phyloP scores from a whole-genome alignment of 2,888 invertebrate genomes.

The Plebejus melissa region DNA sequence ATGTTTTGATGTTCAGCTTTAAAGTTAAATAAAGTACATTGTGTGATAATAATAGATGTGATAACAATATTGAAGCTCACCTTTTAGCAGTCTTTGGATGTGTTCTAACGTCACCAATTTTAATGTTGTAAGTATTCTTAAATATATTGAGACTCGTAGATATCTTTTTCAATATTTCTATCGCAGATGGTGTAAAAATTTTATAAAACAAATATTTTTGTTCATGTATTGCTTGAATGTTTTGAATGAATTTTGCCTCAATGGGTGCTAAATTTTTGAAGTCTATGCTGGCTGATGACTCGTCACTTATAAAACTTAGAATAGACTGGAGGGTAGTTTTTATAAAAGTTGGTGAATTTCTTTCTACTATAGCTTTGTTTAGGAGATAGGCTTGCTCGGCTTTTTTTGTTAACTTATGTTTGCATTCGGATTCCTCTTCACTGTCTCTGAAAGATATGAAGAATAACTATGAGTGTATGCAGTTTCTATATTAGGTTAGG shows the following conservation, averaged over 20 bases:
- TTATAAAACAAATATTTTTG: slow-evolving; percentile 30
- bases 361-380: slow-evolving; percentile 33
- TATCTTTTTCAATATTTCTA: slow-evolving; percentile 34
- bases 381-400: slow-evolving; percentile 29
- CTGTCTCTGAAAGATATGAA: slow-evolving; percentile 16
- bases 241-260: slow-evolving; percentile 37
- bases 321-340: slow-evolving; percentile 36
- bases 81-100: slow-evolving; percentile 31
- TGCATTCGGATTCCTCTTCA: slow-evolving; percentile 14
- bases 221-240: slow-evolving; percentile 33
- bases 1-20: too few relatives aligned
- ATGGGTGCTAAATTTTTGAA: slow-evolving; percentile 37
- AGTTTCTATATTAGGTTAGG: not conserved
- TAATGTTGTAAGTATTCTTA: slow-evolving; percentile 31
- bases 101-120: slow-evolving; percentile 30
- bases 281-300: slow-evolving; percentile 36
- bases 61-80: slow-evolving; percentile 27
- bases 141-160: slow-evolving; percentile 27
- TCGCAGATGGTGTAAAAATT: slow-evolving; percentile 34
- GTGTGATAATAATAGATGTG: not conserved
- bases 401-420: slow-evolving; percentile 24
- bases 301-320: slow-evolving; percentile 39
- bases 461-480: not conserved
- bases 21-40: too few relatives aligned
- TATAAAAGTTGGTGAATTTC: slow-evolving; percentile 36